Conservation (phyloP, 2,113 vertebrate genomes). For the Hemiprocne comata region DNA sequence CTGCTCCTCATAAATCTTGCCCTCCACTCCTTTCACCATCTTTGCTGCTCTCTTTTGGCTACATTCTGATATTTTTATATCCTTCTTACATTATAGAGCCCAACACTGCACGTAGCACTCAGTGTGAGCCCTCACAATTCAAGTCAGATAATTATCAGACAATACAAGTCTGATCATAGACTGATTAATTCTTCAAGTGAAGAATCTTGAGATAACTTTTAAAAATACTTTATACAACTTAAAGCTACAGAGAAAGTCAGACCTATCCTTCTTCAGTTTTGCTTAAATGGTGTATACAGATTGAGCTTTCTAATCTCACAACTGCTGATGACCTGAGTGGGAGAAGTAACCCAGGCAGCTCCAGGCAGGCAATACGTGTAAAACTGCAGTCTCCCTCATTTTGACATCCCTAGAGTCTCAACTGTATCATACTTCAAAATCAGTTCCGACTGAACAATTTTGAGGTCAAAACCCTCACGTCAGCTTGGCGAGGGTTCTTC, state of each 20-base stretch:
- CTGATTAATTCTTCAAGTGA: background rate
- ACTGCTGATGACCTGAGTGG: accelerated
- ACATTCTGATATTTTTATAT: background rate
- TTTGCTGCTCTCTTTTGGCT: background rate
- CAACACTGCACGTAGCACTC: background rate
- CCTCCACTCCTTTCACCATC: background rate
- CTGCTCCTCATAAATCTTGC: background rate
- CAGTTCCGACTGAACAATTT: background rate
- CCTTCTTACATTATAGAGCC: background rate
- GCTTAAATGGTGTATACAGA: background rate
- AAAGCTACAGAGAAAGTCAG: background rate
- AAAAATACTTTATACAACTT: background rate
- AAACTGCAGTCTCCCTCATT: background rate
- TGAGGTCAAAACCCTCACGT: background rate
- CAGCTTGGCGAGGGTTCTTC: background rate
- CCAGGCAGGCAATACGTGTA: background rate
- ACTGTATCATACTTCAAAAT: background rate
- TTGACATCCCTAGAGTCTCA: background rate
- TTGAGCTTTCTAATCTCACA: background rate
- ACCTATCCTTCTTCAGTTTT: background rate
- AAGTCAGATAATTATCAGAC: background rate
- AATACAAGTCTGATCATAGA: background rate
- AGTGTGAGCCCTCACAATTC: background rate
- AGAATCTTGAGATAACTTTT: background rate
- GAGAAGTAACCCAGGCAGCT: background rate